Conservation (phyloP, 2,888 invertebrate species). For the Eulithis prunata region DNA sequence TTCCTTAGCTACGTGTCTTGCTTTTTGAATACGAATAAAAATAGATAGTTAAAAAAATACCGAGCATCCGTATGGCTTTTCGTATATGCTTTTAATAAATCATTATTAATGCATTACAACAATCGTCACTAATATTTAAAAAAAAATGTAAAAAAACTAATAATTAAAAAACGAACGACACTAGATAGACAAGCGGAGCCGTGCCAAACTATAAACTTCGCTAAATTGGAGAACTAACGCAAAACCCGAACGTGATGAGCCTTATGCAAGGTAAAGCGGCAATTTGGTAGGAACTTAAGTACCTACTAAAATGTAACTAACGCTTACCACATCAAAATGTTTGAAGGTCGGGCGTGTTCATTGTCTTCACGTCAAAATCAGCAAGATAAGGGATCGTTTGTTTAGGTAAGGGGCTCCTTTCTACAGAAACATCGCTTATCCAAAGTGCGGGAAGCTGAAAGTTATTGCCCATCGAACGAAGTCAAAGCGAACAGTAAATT, state of each 20-base stretch:
- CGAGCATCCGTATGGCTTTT: too few species aligned
- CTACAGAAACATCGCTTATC: conserved; percentile 48
- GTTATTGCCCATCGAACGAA: conserved; percentile 48
- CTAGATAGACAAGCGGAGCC: too few species aligned
- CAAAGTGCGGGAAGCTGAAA: conserved; percentile 49
- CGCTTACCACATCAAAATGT: conserved; percentile 1
- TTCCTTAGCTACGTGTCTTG: not conserved
- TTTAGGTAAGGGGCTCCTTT: conserved; percentile 24
- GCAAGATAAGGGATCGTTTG: conserved; percentile 49
- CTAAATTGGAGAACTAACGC: not conserved
- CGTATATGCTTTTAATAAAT: too few species aligned
- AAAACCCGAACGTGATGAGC: not conserved
- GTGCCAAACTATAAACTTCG: not conserved
- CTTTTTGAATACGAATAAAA: not conserved
- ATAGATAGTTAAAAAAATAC: not conserved
- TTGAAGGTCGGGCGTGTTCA: conserved; percentile 24
- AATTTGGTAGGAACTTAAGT: not conserved
- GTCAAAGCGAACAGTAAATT: conserved; percentile 46
- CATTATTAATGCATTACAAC: too few species aligned
- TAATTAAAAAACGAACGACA: too few species aligned
- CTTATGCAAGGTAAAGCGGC: not conserved
- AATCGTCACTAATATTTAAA: too few species aligned
- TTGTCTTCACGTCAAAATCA: conserved; percentile 45
- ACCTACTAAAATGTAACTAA: not conserved
- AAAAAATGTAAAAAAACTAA: too few species aligned